Conservation (phyloP, 2,888 invertebrate genomes). For the Odontothrips loti region DNA sequence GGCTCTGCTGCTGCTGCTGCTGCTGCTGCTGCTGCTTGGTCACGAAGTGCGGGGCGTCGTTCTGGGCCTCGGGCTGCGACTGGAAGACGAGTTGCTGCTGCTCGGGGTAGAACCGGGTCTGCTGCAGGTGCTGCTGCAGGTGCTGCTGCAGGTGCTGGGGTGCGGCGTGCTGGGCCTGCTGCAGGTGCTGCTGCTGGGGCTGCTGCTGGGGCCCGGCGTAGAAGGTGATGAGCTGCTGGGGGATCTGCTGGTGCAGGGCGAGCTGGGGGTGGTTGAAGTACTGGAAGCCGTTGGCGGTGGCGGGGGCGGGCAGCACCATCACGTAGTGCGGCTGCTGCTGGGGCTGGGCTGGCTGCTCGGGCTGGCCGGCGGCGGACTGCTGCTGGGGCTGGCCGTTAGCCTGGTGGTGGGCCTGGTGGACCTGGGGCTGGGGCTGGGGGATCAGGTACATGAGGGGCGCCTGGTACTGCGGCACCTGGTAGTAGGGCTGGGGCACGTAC, state of each 20-base stretch:
- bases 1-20: not conserved
- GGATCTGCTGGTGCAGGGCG: not conserved
- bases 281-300: conserved; percentile 14
- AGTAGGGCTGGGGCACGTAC: conserved; percentile 16
- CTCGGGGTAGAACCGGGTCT: conserved; percentile 14
- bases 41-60: conserved; percentile 11
- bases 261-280: conserved; percentile 20
- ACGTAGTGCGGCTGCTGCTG: not conserved
- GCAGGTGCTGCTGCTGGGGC: not conserved
- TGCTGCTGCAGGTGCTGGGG: not conserved
- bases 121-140: not conserved
- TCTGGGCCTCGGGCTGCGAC: conserved; percentile 5
- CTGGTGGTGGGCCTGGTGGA: not conserved
- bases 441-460: conserved; percentile 16
- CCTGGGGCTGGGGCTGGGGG: conserved; percentile 15
- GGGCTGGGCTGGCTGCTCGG: not conserved
- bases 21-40: not conserved
- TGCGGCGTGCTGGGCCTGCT: not conserved
- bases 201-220: conserved; percentile 5
- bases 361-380: conserved; percentile 13
- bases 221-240: conserved; percentile 10
- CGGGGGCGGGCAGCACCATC: conserved; percentile 15
- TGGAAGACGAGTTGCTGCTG: conserved; percentile 19
- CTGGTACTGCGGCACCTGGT: conserved; percentile 20
- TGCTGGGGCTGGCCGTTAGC: not conserved